Base-by-base conservation (phyloP, 1,140 invertebrate genomes). In the Hylaeus anthracinus region DNA sequence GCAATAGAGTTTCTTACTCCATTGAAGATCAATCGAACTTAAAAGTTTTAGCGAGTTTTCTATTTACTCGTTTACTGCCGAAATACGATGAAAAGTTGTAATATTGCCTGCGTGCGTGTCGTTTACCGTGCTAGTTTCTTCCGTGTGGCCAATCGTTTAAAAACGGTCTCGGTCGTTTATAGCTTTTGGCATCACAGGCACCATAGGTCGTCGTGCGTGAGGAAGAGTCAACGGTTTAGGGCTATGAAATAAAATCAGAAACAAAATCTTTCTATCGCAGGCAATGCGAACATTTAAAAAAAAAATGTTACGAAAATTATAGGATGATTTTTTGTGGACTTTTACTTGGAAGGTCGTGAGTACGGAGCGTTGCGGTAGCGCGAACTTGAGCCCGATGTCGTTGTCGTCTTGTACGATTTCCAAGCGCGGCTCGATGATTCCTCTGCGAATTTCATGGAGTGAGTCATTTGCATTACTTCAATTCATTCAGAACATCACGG, bases 321-420 rank as follows among this genome's bases (percentile, higher is more conserved):
- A 79, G 43, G 55, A 69, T 79, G 60, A 67, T 79, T 83, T 75
- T 84, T 78, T 79, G 8, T 76, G 79, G 81, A 64, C 82, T 72
- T 91, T 93, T 92, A 93, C 92, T 93, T 93, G 89, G 88, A 88
- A 82, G 93, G 92, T 79, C 93, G 92, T 85, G 91, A 86, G 85
- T 93, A 93, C 72, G 93, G 93, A 81, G 92, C 89, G 81, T 89
- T 88, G 85, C 92, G 92, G 87, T 90, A 93, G 87, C 93, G 93
- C 90, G 92, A 91, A 76, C 88, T 88, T 88, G 91, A 90, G 88
- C 92, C 90, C 86, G 93, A 88, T 77, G 92, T 92, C 72, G 93
- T 91, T 87, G 93, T 92, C 79, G 93, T 93, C 92, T 94, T 94
- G 93, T 93, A 94, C 73, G 92, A 93, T 90, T 94, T 94, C 93